These are phyloP conservation scores for Plutomurus gul DNA, from an alignment of 1,140 invertebrate species.

Conservation along the genomic window DNA sequence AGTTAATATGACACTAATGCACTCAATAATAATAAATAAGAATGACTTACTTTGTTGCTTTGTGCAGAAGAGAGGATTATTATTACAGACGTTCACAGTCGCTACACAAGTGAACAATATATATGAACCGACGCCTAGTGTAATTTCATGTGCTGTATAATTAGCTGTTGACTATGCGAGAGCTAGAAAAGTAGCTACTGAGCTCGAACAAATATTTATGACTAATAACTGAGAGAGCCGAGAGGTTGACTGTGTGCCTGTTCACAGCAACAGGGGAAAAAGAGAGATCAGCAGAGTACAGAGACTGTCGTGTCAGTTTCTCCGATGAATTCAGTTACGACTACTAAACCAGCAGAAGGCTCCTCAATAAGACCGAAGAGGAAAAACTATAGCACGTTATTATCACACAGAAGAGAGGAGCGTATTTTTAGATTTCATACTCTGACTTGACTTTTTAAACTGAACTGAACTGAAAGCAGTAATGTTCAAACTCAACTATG, in stretches of 20 bases:
- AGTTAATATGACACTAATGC: constrained; percentile 7
- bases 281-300: background rate
- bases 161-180: background rate
- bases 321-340: background rate
- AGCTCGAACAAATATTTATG: background rate
- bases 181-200: background rate
- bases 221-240: background rate
- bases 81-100: background rate
- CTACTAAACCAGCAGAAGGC: no score
- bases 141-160: background rate
- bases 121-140: background rate
- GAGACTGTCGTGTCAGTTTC: background rate
- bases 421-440: constrained; percentile 7
- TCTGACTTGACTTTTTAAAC: background rate
- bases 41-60: constrained; percentile 1
- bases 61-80: background rate
- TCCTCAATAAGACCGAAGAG: background rate
- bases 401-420: background rate
- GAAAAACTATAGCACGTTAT: background rate
- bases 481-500: background rate
- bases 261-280: background rate
- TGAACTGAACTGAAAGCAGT: background rate
- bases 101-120: background rate
- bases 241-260: no score
- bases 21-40: constrained; percentile 6